These are phyloP conservation scores for Pangasius mekongensis DNA, from an alignment of 2,797 vertebrate genomes.

Conservation along the genomic window DNA sequence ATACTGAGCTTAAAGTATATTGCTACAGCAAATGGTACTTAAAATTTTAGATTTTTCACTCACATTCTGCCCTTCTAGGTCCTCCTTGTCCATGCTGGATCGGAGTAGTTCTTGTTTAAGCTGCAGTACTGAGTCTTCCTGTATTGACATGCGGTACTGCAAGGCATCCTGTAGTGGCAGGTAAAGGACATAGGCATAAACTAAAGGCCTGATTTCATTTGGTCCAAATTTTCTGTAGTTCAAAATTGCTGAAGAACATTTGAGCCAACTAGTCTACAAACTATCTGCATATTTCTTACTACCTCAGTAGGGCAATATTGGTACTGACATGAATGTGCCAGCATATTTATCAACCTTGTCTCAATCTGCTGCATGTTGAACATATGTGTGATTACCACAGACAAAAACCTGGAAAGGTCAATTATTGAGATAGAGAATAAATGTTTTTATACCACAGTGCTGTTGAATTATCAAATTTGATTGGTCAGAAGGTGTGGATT, in stretches of 20 bases:
- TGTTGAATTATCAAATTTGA: not conserved
- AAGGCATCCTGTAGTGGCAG: conserved; percentile 84
- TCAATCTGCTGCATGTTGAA: not conserved
- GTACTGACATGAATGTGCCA: not conserved
- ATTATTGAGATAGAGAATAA: not conserved
- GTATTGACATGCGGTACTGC: conserved; percentile 91
- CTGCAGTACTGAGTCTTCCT: conserved; percentile 91
- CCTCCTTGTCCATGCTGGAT: conserved; percentile 92
- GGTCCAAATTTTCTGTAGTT: not conserved
- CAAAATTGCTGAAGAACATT: not conserved
- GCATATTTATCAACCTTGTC: not conserved
- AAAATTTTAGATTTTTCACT: conserved; percentile 65
- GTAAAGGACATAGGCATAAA: conserved; percentile 15
- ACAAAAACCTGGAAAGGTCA: not conserved
- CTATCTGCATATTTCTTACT: not conserved
- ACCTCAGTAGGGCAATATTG: not conserved
- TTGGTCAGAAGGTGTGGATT: not conserved
- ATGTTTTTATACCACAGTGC: not conserved
- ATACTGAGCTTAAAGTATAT: not conserved
- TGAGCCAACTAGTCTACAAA: not conserved
- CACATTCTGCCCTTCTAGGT: conserved; percentile 92
- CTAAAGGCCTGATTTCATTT: not conserved
- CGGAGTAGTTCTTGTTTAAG: conserved; percentile 96
- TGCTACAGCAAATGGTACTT: not conserved
- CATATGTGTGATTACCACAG: not conserved